Percentiles rank a stretch among this genome's conserved stretches.
phyloP scores from a whole-genome alignment of 1,140 invertebrate genomes.

The Eupristina koningsbergeri region DNA sequence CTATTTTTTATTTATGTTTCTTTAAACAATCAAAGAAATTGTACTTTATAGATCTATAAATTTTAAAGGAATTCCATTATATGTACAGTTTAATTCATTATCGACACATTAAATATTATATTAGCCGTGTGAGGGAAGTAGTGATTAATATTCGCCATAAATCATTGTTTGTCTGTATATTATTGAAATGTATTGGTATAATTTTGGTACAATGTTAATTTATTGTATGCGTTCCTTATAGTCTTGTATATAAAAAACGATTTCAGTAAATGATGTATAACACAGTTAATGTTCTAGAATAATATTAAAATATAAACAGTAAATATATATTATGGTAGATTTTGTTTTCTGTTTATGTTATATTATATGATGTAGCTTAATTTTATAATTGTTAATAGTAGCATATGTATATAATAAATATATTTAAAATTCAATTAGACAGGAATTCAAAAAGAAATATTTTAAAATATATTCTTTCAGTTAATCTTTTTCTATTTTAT shows the following conservation, averaged over 20 bases:
- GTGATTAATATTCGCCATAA: background rate
- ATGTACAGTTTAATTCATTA: background rate
- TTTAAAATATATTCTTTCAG: conserved; percentile 35
- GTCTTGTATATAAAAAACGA: background rate
- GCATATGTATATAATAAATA: conserved; percentile 17
- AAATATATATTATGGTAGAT: background rate
- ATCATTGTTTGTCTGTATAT: background rate
- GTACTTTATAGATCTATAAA: background rate
- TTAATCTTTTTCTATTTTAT: conserved; percentile 16
- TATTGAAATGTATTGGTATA: background rate
- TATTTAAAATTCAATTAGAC: conserved; percentile 23
- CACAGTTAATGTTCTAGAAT: background rate
- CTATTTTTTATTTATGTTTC: background rate
- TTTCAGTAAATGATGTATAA: background rate
- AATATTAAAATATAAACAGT: conserved; percentile 28
- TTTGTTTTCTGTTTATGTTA: background rate
- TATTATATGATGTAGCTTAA: background rate
- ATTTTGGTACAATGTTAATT: background rate
- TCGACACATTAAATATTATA: background rate
- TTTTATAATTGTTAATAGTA: conserved; percentile 9
- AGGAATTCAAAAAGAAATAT: conserved; percentile 29
- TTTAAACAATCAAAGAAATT: background rate
- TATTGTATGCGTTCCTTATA: conserved; percentile 14
- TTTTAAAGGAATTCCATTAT: background rate
- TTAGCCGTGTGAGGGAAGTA: conserved; percentile 23